phyloP scores from a whole-genome alignment of 1,140 invertebrate genomes.

The Augochlora pura region DNA sequence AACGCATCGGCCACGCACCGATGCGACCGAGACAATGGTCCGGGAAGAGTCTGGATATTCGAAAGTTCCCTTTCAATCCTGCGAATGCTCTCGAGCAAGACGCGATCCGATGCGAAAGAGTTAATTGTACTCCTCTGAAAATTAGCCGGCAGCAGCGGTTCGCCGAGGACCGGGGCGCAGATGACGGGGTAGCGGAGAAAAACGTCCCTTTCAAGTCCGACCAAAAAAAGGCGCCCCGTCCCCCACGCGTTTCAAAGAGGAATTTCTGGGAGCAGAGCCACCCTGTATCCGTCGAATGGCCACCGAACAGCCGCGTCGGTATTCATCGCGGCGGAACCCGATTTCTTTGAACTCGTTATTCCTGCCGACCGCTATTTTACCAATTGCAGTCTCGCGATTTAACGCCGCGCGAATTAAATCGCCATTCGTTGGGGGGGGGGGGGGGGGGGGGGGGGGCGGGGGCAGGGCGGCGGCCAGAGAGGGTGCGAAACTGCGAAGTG shows the following conservation, averaged over 20 bases:
- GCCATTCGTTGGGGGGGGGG: too few relatives aligned
- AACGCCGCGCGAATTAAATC: background rate
- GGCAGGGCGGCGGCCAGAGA: too few relatives aligned
- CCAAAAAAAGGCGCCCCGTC: background rate
- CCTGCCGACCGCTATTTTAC: background rate
- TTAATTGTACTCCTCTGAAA: constrained; percentile 17
- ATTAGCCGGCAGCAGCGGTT: background rate
- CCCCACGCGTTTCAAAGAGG: constrained; percentile 4
- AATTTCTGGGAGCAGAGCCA: constrained; percentile 11
- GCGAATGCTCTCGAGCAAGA: background rate
- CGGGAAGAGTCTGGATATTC: background rate
- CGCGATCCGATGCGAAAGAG: constrained; percentile 4
- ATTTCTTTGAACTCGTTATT: constrained; percentile 28
- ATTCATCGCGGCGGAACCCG: background rate
- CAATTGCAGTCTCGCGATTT: background rate
- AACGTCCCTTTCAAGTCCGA: background rate
- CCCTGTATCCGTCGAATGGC: background rate
- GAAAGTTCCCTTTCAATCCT: background rate
- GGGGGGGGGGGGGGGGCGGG: too few relatives aligned
- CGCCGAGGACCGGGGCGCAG: background rate
- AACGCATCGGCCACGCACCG: too few relatives aligned
- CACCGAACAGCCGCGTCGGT: background rate
- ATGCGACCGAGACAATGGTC: background rate
- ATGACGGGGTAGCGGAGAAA: background rate
- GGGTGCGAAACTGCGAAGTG: too few relatives aligned